These are phyloP conservation scores for Scophthalmus maximus DNA, from an alignment of 2,113 vertebrate species.

Conservation along the genomic window DNA sequence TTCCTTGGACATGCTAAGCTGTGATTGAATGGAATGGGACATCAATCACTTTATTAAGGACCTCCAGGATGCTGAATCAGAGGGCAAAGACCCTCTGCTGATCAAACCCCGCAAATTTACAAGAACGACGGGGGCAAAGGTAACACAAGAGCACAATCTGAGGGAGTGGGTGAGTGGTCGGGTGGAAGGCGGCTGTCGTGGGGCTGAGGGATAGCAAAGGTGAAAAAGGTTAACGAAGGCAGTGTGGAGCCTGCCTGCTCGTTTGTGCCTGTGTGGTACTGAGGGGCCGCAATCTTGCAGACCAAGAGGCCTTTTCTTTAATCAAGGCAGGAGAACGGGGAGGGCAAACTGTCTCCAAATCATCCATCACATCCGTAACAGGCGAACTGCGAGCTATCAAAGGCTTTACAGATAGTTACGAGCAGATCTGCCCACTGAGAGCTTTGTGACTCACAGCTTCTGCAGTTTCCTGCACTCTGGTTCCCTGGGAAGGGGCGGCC, in stretches of 20 bases:
- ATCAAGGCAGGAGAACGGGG: slow-evolving; percentile 68
- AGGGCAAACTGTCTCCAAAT: slow-evolving; percentile 72
- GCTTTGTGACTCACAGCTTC: slow-evolving; percentile 78
- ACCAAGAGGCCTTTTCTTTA: slow-evolving; percentile 76
- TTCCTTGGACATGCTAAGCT: slow-evolving; percentile 52
- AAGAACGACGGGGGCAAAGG: slow-evolving; percentile 37
- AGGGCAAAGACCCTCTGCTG: slow-evolving; percentile 37
- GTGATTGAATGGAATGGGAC: slow-evolving; percentile 70
- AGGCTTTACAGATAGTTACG: slow-evolving; percentile 77
- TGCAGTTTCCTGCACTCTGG: slow-evolving; percentile 74
- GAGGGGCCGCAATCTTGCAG: slow-evolving; percentile 54
- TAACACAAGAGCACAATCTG: not conserved
- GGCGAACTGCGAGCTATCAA: slow-evolving; percentile 71
- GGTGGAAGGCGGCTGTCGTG: slow-evolving; percentile 14
- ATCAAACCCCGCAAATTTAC: slow-evolving; percentile 61
- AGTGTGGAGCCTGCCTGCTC: slow-evolving; percentile 38
- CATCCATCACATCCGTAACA: slow-evolving; percentile 81
- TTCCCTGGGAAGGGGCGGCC: slow-evolving; percentile 32
- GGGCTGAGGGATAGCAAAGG: slow-evolving; percentile 66
- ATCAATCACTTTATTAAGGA: slow-evolving; percentile 68
- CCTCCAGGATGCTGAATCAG: slow-evolving; percentile 67
- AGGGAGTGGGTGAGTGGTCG: not conserved
- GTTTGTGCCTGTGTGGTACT: slow-evolving; percentile 69
- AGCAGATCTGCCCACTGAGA: slow-evolving; percentile 65
- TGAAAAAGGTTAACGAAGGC: slow-evolving; percentile 81